Conservation (phyloP, 2,113 vertebrate genomes). For the Equus przewalskii region DNA sequence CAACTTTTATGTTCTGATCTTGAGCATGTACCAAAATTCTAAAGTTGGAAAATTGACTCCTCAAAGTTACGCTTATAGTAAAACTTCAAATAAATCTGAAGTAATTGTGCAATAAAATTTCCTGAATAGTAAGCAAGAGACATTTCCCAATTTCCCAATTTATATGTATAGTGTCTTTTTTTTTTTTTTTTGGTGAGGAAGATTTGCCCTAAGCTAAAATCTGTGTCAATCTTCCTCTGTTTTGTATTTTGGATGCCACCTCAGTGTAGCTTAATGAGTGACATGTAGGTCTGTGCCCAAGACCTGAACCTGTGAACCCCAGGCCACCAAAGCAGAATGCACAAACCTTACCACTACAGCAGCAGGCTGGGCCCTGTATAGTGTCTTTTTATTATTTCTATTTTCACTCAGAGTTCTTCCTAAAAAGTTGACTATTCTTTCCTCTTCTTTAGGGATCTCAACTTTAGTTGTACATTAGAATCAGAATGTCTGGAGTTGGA, state of each 20-base stretch:
- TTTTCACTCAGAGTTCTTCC: neutral
- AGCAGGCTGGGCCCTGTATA: neutral
- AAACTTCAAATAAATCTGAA: constrained; percentile 30
- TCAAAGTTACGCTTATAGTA: neutral
- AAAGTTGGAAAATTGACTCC: neutral
- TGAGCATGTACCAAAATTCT: neutral
- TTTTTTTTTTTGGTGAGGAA: neutral
- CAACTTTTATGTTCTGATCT: neutral
- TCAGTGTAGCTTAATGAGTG: too few relatives aligned
- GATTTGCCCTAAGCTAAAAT: too few relatives aligned
- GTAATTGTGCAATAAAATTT: neutral
- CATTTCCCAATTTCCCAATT: neutral
- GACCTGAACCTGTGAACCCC: too few relatives aligned
- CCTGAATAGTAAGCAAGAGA: neutral
- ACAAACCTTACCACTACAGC: too few relatives aligned
- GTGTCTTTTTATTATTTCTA: neutral
- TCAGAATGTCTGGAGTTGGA: neutral
- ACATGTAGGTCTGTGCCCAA: too few relatives aligned
- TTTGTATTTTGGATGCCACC: too few relatives aligned
- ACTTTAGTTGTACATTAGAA: neutral
- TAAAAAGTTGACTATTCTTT: neutral
- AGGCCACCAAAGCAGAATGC: too few relatives aligned
- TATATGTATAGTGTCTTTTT: neutral
- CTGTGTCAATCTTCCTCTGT: too few relatives aligned
- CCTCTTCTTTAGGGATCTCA: neutral